Conservation (phyloP, 2,797 vertebrate genomes). For the Syndactyla subalaris region DNA sequence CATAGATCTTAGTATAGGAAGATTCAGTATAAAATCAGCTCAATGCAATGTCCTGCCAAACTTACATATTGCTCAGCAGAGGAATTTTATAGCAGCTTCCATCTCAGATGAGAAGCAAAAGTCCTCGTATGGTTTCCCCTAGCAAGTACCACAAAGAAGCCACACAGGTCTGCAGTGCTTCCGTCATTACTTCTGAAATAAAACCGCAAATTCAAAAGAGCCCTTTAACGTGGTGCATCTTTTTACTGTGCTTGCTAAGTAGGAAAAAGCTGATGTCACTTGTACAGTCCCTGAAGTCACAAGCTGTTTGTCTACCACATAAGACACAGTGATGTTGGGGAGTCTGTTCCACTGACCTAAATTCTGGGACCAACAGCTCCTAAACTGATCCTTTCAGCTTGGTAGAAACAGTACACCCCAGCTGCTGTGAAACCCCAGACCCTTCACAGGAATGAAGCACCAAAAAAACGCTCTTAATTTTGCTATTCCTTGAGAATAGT, state of each 20-base stretch:
- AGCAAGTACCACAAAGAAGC: neutral
- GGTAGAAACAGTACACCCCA: neutral
- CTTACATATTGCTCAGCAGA: neutral
- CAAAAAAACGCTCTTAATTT: neutral
- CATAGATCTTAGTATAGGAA: neutral
- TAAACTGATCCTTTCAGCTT: neutral
- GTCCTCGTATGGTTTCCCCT: neutral
- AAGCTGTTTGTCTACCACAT: neutral
- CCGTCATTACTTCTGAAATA: neutral
- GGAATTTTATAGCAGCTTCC: neutral
- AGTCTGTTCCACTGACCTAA: neutral
- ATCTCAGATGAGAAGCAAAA: neutral
- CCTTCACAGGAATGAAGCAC: neutral
- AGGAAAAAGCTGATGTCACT: neutral
- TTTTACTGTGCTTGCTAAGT: neutral
- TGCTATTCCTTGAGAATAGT: rapidly evolving
- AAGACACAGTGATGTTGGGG: neutral
- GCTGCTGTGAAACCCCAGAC: neutral
- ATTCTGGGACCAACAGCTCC: neutral
- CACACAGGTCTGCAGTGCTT: neutral
- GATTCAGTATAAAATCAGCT: neutral
- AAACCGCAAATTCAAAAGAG: neutral
- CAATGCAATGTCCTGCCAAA: neutral
- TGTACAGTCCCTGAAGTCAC: neutral
- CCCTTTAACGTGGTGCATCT: neutral